A percentile compares a stretch with the other conserved stretches of the same genome.
Conservation (phyloP, 35 echinoderm and acorn worm species). For the Hemicentrotus pulcherrimus region DNA sequence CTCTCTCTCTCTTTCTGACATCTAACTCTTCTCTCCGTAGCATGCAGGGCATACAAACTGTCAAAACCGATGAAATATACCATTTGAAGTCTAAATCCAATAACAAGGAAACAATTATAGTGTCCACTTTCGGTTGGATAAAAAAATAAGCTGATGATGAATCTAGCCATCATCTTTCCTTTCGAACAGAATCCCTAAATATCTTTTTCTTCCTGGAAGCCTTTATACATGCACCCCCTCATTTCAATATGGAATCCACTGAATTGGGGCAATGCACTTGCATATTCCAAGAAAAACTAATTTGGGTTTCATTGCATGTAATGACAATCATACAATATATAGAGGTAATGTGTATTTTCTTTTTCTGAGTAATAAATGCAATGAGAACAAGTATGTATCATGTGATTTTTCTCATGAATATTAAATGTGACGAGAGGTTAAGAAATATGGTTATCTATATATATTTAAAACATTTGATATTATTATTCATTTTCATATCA, state of each 20-base stretch:
- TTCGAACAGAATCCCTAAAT: background rate
- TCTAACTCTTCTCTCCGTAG: background rate
- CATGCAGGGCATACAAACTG: background rate
- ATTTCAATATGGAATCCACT: background rate
- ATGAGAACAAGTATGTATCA: no score
- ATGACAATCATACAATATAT: background rate
- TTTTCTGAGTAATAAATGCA: no score
- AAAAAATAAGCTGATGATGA: background rate
- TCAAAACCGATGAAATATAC: background rate
- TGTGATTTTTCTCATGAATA: no score
- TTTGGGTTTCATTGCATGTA: background rate
- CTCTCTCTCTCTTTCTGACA: background rate
- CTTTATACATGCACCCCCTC: background rate
- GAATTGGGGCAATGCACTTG: background rate
- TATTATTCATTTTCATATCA: no score
- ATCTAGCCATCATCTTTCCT: background rate
- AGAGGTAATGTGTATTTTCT: background rate
- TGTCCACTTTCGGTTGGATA: background rate
- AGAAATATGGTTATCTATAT: no score
- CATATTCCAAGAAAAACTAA: background rate
- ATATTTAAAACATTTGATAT: no score
- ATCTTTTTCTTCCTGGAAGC: background rate
- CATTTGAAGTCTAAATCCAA: slow-evolving; percentile 13
- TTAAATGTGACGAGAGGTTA: no score
- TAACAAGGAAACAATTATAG: slow-evolving; percentile 3